These are phyloP conservation scores for Diploscapter pachys DNA, from an alignment of 1,140 invertebrate genomes.

Conservation along the genomic window DNA sequence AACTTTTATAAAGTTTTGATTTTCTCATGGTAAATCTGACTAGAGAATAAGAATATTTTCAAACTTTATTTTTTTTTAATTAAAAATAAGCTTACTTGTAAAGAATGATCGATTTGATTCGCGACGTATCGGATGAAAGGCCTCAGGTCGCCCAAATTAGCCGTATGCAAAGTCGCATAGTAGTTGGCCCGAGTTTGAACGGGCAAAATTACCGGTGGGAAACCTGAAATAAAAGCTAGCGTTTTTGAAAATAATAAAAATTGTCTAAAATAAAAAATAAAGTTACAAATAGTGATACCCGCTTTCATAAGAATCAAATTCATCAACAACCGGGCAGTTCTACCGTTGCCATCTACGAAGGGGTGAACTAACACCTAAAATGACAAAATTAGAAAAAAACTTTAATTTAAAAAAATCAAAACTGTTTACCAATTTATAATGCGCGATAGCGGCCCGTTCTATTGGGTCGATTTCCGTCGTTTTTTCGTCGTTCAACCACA, in stretches of 20 bases:
- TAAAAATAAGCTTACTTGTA: constrained; percentile 37
- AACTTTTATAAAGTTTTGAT: background rate
- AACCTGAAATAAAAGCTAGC: background rate
- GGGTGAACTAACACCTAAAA: constrained; percentile 58
- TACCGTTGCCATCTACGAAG: constrained; percentile 72
- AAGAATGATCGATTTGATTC: constrained; percentile 44
- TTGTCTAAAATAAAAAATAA: background rate
- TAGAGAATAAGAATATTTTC: background rate
- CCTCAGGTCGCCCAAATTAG: constrained; percentile 84
- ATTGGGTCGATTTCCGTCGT: constrained; percentile 79
- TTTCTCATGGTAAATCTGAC: background rate
- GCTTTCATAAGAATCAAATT: constrained; percentile 94
- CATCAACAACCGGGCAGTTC: constrained; percentile 89
- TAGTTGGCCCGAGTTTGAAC: constrained; percentile 76
- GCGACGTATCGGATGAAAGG: constrained; percentile 93
- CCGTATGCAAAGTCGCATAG: constrained; percentile 80
- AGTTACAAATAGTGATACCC: constrained; percentile 90
- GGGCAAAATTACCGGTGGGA: constrained; percentile 65
- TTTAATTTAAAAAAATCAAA: background rate
- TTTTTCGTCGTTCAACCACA: constrained; percentile 82
- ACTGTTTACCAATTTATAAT: constrained; percentile 82
- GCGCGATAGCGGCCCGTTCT: constrained; percentile 84
- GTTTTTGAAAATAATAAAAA: background rate
- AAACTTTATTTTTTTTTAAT: background rate
- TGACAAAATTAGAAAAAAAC: constrained; percentile 7